Conservation (phyloP, 2,888 invertebrate species). For the Yponomeuta malinellus region DNA sequence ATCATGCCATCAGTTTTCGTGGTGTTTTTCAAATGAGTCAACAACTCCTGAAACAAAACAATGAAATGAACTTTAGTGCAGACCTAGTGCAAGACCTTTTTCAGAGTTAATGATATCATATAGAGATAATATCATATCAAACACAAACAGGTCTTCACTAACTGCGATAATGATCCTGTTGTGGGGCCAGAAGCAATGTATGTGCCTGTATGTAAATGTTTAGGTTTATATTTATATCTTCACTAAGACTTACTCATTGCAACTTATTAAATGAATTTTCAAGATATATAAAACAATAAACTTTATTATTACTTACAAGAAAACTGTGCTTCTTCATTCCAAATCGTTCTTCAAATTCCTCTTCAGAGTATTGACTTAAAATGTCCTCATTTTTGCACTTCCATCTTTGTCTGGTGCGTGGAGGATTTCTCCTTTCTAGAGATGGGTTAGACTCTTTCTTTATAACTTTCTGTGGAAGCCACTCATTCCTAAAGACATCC, state of each 20-base stretch:
- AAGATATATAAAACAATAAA: no score
- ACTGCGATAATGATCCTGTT: not conserved
- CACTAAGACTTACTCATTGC: no score
- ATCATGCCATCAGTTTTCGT: slow-evolving; percentile 35
- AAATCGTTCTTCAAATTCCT: slow-evolving; percentile 46
- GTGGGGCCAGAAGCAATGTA: no score
- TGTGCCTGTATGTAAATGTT: no score
- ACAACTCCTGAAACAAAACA: slow-evolving; percentile 46
- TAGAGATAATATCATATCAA: no score
- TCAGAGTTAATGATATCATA: not conserved
- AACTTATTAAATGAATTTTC: no score
- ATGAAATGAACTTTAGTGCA: not conserved
- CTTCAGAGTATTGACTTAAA: slow-evolving; percentile 41
- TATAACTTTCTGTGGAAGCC: not conserved
- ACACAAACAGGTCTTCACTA: not conserved
- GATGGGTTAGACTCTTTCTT: not conserved
- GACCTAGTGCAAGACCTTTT: not conserved
- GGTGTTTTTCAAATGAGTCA: slow-evolving; percentile 40
- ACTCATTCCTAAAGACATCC: slow-evolving; percentile 22
- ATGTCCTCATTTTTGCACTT: slow-evolving; percentile 45
- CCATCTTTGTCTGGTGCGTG: slow-evolving; percentile 18
- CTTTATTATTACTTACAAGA: slow-evolving; percentile 33
- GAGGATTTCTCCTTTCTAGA: not conserved
- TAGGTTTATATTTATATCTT: no score
- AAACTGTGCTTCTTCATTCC: slow-evolving; percentile 55